These are phyloP conservation scores for Ennomos fuscantarius DNA, from an alignment of 2,888 invertebrate genomes.

Conservation along the genomic window DNA sequence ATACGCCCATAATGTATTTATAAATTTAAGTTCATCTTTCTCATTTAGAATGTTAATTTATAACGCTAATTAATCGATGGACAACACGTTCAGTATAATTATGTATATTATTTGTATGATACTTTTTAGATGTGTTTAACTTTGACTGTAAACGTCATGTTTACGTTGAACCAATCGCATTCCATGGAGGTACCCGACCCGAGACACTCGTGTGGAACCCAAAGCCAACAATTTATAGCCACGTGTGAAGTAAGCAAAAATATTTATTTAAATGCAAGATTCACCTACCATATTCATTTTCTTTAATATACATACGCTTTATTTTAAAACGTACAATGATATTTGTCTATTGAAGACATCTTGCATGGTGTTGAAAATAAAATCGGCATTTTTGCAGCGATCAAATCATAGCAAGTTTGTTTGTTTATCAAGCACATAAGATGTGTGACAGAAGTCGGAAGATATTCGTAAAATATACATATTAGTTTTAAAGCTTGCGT, in stretches of 20 bases:
- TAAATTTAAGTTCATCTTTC: slow-evolving; percentile 61
- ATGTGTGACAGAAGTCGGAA: slow-evolving; percentile 22
- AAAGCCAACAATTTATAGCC: slow-evolving; percentile 7
- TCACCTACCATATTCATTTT: slow-evolving; percentile 1
- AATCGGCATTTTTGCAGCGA: background rate
- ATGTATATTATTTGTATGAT: slow-evolving; percentile 42
- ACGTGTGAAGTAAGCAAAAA: slow-evolving; percentile 10
- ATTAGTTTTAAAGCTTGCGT: slow-evolving; percentile 51
- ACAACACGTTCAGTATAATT: slow-evolving; percentile 61
- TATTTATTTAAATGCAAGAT: slow-evolving; percentile 1
- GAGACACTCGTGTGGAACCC: background rate
- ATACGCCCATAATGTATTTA: slow-evolving; percentile 55
- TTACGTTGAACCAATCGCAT: slow-evolving; percentile 35
- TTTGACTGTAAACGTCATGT: slow-evolving; percentile 29
- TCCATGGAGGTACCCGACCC: slow-evolving; percentile 29
- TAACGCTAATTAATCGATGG: slow-evolving; percentile 62
- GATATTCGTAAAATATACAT: slow-evolving; percentile 36
- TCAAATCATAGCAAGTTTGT: slow-evolving; percentile 1
- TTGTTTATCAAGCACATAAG: slow-evolving; percentile 9
- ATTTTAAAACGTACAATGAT: slow-evolving; percentile 1
- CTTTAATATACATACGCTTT: background rate
- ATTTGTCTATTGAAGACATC: background rate
- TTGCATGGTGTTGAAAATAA: background rate
- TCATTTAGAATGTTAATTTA: slow-evolving; percentile 64
- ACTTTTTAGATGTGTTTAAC: slow-evolving; percentile 40